Evolutionary conservation across 35 echinoderm and acorn worm species (phyloP).

Genomic region (Ophiothrix spiculata): DNA sequence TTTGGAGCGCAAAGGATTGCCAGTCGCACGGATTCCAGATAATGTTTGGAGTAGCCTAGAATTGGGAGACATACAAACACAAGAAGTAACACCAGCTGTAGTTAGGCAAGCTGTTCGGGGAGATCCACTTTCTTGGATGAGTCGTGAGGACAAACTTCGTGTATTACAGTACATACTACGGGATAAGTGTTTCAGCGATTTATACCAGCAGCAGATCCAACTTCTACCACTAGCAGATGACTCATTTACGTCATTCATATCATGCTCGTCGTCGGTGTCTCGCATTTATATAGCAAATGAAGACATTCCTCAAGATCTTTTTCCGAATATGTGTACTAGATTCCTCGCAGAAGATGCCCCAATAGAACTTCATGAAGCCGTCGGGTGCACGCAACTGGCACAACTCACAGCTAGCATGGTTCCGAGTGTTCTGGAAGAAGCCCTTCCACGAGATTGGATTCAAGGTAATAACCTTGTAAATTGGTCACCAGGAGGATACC

Average conservation of each 20-base stretch:
- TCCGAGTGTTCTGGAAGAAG: neutral
- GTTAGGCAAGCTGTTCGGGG: slow-evolving; percentile 8
- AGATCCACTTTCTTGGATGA: slow-evolving; percentile 14
- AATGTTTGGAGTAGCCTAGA: slow-evolving; percentile 22
- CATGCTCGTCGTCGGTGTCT: neutral
- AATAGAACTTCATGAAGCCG: neutral
- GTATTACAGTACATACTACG: slow-evolving; percentile 45
- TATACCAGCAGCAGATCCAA: slow-evolving; percentile 11
- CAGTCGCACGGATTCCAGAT: neutral
- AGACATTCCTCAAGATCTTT: neutral
- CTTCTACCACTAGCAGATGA: slow-evolving; percentile 56
- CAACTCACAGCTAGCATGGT: neutral
- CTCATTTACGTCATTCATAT: slow-evolving; percentile 19
- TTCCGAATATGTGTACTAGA: slow-evolving; percentile 7
- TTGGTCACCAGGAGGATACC: slow-evolving; percentile 19
- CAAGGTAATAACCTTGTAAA: neutral
- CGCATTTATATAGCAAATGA: neutral
- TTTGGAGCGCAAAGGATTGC: neutral
- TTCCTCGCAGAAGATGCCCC: slow-evolving; percentile 11
- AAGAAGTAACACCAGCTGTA: slow-evolving; percentile 26
- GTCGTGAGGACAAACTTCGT: slow-evolving; percentile 30
- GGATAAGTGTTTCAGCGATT: neutral
- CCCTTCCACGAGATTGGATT: neutral
- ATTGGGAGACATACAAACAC: neutral
- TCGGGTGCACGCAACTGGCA: slow-evolving; percentile 15